These are phyloP conservation scores for Drosophila eugracilis DNA, from an alignment of 1,140 invertebrate genomes.

Conservation along the genomic window DNA sequence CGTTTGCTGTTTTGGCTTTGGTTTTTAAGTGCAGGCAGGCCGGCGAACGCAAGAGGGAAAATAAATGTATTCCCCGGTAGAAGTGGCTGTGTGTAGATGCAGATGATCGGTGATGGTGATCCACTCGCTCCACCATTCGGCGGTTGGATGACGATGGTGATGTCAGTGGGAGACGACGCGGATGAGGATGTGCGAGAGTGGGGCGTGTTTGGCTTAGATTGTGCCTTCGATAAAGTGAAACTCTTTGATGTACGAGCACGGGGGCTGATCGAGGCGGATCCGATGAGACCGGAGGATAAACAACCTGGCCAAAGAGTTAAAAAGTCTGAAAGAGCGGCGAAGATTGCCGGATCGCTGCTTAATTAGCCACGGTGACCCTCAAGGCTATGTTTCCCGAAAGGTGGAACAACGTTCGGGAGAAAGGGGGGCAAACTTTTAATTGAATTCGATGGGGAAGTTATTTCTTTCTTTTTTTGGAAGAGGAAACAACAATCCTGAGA, in stretches of 20 bases:
- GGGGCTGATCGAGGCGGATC: conserved; percentile 41
- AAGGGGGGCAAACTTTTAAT: conserved; percentile 27
- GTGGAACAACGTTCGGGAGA: conserved; percentile 12
- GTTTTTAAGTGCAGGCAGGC: conserved; percentile 51
- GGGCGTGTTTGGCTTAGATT: conserved; percentile 55
- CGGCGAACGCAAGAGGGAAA: conserved; percentile 14
- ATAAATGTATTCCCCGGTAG: conserved; percentile 49
- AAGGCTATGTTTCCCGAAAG: conserved; percentile 4
- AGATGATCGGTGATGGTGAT: conserved; percentile 30
- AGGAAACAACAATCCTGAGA: conserved; percentile 15
- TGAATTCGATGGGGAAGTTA: conserved; percentile 26
- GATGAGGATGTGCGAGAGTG: conserved; percentile 49
- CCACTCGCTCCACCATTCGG: conserved; percentile 3
- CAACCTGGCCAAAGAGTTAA: background rate
- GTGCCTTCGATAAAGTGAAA: conserved; percentile 54
- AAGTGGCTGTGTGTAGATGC: conserved; percentile 17
- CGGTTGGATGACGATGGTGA: conserved; percentile 21
- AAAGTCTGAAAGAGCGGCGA: background rate
- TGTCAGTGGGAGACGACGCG: conserved; percentile 24
- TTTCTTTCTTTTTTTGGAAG: background rate
- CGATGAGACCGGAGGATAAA: conserved; percentile 51
- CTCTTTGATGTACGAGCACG: conserved; percentile 44
- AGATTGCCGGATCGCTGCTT: conserved; percentile 26
- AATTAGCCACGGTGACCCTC: conserved; percentile 47
- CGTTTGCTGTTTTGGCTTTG: conserved; percentile 68